phyloP scores from a whole-genome alignment of 2,113 vertebrate genomes.

The Cottus gobio region DNA sequence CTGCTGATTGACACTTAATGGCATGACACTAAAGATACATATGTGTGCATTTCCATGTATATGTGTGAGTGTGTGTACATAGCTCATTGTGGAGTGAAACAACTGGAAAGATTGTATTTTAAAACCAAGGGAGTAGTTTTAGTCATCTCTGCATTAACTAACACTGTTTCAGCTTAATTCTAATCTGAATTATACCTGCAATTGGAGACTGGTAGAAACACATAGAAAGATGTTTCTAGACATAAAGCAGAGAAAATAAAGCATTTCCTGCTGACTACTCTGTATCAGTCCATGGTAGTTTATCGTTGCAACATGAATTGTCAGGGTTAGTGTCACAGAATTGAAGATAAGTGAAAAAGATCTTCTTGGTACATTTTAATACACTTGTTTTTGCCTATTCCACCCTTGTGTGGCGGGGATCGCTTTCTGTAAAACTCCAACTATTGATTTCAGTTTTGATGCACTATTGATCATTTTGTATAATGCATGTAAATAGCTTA shows the following conservation, averaged over 20 bases:
- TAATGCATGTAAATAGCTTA: background rate
- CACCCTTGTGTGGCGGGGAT: background rate
- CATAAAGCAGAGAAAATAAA: conserved; percentile 53
- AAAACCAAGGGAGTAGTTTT: conserved; percentile 24
- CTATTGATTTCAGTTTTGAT: background rate
- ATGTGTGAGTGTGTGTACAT: conserved; percentile 45
- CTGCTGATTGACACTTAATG: conserved; percentile 73
- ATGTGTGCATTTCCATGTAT: conserved; percentile 57
- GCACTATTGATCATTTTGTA: background rate
- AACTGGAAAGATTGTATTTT: conserved; percentile 66
- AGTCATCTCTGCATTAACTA: conserved; percentile 45
- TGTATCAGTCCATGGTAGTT: conserved; percentile 22
- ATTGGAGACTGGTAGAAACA: conserved; percentile 6
- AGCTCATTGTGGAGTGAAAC: conserved; percentile 35
- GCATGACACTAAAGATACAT: conserved; percentile 2
- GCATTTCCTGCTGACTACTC: conserved; percentile 32
- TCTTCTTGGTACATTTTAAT: background rate
- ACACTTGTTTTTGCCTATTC: background rate
- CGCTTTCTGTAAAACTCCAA: background rate
- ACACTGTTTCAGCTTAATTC: conserved; percentile 35
- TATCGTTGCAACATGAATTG: background rate
- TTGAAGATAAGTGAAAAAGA: background rate
- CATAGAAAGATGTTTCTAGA: conserved; percentile 12
- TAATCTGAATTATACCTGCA: background rate
- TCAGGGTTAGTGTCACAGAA: background rate